These are phyloP conservation scores for Anniella stebbinsi DNA, from an alignment of 2,797 vertebrate species.

Conservation along the genomic window DNA sequence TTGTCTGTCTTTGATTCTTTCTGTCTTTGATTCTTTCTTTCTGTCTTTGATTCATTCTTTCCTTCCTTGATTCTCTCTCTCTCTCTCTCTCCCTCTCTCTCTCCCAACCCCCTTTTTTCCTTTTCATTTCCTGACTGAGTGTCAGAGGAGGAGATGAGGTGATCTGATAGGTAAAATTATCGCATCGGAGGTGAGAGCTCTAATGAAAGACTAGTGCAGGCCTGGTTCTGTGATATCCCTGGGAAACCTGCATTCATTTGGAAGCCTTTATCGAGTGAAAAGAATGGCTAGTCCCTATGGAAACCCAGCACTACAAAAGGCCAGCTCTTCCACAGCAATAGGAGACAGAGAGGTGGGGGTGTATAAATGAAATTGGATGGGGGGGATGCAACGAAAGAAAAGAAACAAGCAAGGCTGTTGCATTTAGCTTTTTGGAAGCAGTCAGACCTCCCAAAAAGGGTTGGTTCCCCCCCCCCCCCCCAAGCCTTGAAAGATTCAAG, in stretches of 20 bases:
- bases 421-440: neutral
- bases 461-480: too few relatives aligned
- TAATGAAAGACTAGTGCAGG: conserved; percentile 80
- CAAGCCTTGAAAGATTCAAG: neutral
- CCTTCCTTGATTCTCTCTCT: conserved; percentile 40
- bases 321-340: conserved; percentile 26
- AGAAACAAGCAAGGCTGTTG: conserved; percentile 25
- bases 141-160: conserved; percentile 76
- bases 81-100: neutral
- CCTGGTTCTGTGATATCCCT: conserved; percentile 82
- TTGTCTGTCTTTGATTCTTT: neutral
- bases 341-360: neutral
- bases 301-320: conserved; percentile 65
- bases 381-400: neutral
- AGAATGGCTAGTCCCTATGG: conserved; percentile 52
- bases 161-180: conserved; percentile 80
- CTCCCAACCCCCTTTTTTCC: neutral
- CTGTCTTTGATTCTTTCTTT: too few relatives aligned
- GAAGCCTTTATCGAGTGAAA: conserved; percentile 62
- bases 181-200: conserved; percentile 73
- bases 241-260: conserved; percentile 76
- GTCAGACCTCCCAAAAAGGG: neutral
- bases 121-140: conserved; percentile 76
- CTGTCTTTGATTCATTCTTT: too few relatives aligned
- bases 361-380: conserved; percentile 5